Conservation (phyloP, 2,888 invertebrate species). For the Hedya salicella region DNA sequence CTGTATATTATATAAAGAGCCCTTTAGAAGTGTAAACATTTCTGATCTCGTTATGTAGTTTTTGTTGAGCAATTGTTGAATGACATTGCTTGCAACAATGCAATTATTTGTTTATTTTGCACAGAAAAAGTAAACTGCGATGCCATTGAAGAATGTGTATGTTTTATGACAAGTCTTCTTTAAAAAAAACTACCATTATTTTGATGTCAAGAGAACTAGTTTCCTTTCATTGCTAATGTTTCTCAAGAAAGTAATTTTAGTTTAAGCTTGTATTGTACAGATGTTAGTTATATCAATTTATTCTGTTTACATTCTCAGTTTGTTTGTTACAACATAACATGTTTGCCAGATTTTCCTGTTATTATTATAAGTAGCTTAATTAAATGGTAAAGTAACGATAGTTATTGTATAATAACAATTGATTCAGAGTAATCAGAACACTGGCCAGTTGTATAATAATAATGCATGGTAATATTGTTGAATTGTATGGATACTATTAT, state of each 20-base stretch:
- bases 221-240: conserved; percentile 25
- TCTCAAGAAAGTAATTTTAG: conserved; percentile 19
- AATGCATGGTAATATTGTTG: background rate
- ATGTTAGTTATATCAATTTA: background rate
- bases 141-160: too few relatives aligned
- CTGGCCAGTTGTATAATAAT: background rate
- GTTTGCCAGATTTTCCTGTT: conserved; percentile 17
- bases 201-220: conserved; percentile 33
- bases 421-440: background rate
- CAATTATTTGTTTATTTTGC: too few relatives aligned
- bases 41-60: too few relatives aligned
- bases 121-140: too few relatives aligned
- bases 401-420: background rate
- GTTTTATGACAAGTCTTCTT: too few relatives aligned
- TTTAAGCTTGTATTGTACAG: conserved; percentile 30
- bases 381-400: conserved; percentile 2
- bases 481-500: background rate
- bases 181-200: background rate
- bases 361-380: background rate
- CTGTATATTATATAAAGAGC: too few relatives aligned
- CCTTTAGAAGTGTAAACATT: too few relatives aligned
- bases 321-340: conserved; percentile 2
- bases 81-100: too few relatives aligned
- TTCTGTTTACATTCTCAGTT: background rate
- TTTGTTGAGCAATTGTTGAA: too few relatives aligned